Evolutionary conservation across 2,113 vertebrate genomes (phyloP), one percentile per base, ranked within the genome.

Genomic region (Gnathonemus echidnorhynchus): DNA sequence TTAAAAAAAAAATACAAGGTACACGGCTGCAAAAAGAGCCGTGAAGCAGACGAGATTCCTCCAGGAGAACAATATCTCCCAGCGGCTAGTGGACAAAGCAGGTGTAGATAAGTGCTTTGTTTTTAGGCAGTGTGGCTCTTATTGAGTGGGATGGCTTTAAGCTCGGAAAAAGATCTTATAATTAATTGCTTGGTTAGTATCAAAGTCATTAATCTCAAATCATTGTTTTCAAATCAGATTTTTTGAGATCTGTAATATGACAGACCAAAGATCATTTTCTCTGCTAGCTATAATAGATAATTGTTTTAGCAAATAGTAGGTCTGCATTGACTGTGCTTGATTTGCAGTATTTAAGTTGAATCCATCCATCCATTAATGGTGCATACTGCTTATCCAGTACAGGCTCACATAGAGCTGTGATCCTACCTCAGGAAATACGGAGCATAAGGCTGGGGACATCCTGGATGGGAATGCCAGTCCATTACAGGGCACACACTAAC

Each of bases 171-270:
- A 86, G 84, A 86, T 49, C 46, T 9, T n/a, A 86, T 86, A 27
- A 50, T 27, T 86, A 86, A 86, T 86, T 86, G 48, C 24, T 86
- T 49, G 48, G n/a, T 86, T 49, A 48, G 11, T 49, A 86, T 86
- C 21, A 2, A 86, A 86, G 48, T 86, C 48, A 50, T 86, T 49
- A 86, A 48, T 86, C n/a, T 49, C 48, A 48, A 39, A 87, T 24
- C 21, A 85, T 85, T 85, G 10, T 87, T 53, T 77, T 80, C 74
- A 80, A 5, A 87, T 87, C 48, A 50, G 27, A 53, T 87, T 53
- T 53, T 87, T 56, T 53, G 49, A 85, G 50, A 87, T 87, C 48
- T 87, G 15, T 87, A 87, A 53, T 53, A 53, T 56, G 5, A 87
- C 21, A 48, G 83, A 42, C 39, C 83, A 48, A 48, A 45, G 24